Base-by-base conservation (phyloP, 2,797 vertebrate species). In the Sarcoramphus papa region DNA sequence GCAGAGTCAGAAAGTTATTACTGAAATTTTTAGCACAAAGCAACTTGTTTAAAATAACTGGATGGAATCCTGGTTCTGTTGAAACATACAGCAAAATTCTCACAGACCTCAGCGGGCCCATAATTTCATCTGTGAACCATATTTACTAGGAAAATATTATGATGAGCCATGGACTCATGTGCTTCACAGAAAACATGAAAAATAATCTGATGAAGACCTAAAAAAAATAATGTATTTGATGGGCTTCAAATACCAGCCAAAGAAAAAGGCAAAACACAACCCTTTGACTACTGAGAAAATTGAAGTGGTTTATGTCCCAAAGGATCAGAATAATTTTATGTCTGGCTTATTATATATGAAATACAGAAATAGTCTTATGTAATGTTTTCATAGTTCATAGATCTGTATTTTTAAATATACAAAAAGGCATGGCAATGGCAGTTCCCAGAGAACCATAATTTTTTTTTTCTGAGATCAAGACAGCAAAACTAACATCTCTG, bases 351-450 rank as follows among this genome's bases (percentile, higher is more conserved):
- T 91, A 57, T 56, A 72, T 86, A 76, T 37, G 68, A 93, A 73
- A 92, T 94, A 83, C 82, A 88, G 82, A 94, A 97, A 90, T 16
- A 31, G 59, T 59, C 69, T 92, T 85, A 83, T 23, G 65, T 88
- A 96, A 95, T 95, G 86, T 97, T 95, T 96, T 93, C 63, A 65
- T 83, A 94, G 85, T 78, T 67, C 65, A 73, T 17, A 83, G 75
- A 88, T 80, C 48, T 72, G 72, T 72, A 60, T 80, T 93, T 85
- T 95, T 72, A 85, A 86, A 77, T 56, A 59, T 68, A 47, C 54
- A 70, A 62, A 94, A 85, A 80, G 37, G 12, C 67, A 76, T 53
- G 18, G 80, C 45, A 68, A 60, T 43, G 23, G 57, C 86, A 78
- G 47, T 75, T 92, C 57, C 64, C 75, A 88, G 57, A 92, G 50